These are phyloP conservation scores for Cerastis rubricosa DNA, from an alignment of 2,888 invertebrate species.

Conservation along the genomic window DNA sequence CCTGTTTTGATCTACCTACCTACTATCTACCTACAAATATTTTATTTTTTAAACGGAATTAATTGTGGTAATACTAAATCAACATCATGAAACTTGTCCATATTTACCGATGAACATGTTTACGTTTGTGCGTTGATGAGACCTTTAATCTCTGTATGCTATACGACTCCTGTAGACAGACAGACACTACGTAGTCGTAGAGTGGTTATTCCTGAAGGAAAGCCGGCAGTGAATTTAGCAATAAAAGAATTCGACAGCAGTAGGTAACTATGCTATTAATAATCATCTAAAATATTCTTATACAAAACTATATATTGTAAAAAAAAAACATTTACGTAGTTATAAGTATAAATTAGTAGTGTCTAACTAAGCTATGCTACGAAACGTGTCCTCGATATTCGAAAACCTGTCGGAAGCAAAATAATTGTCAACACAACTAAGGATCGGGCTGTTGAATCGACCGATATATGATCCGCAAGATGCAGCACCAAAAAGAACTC, in stretches of 20 bases:
- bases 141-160: no score
- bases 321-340: slow-evolving; percentile 8
- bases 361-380: slow-evolving; percentile 73
- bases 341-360: slow-evolving; percentile 11
- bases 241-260: slow-evolving; percentile 7
- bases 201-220: background rate
- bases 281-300: slow-evolving; percentile 61
- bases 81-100: no score
- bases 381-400: slow-evolving; percentile 75
- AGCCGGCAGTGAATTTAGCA: background rate
- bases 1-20: no score
- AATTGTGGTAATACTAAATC: no score
- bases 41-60: no score
- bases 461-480: slow-evolving; percentile 82
- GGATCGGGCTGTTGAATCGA: slow-evolving; percentile 83
- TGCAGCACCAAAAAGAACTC: slow-evolving; percentile 82
- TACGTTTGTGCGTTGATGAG: no score
- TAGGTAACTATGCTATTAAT: slow-evolving; percentile 37
- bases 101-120: no score
- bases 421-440: slow-evolving; percentile 82
- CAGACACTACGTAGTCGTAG: background rate
- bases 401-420: slow-evolving; percentile 76
- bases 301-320: slow-evolving; percentile 26
- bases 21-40: no score
- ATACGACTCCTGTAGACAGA: no score